Conservation (phyloP, 2,888 invertebrate genomes). For the Hypsopygia costalis region DNA sequence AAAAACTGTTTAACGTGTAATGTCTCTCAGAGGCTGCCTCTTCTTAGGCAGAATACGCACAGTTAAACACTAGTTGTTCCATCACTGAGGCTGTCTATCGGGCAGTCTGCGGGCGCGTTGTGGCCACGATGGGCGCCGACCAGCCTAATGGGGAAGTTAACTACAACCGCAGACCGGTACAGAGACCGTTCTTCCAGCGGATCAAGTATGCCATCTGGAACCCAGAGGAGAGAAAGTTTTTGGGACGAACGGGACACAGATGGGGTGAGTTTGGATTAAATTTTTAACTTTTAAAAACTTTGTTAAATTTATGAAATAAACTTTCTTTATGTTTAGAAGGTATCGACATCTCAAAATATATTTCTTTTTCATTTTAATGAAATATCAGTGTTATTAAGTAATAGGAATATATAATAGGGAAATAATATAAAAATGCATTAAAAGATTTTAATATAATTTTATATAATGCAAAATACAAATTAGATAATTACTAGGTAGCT, state of each 20-base stretch:
- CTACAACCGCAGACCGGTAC: conserved; percentile 60
- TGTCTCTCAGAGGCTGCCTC: not conserved
- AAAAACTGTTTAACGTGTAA: no score
- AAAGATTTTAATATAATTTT: no score
- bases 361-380: no score
- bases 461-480: no score
- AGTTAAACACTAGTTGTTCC: not conserved
- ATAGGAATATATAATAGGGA: no score
- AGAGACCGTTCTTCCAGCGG: conserved; percentile 56
- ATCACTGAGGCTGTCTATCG: conserved; percentile 2
- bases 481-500: no score
- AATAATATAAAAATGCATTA: no score
- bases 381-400: no score
- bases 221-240: conserved; percentile 79
- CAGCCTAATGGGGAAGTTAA: conserved; percentile 61
- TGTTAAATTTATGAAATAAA: no score
- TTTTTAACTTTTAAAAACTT: not conserved
- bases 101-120: conserved; percentile 12
- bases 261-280: conserved; percentile 82
- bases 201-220: conserved; percentile 79
- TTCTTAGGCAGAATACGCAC: not conserved
- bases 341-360: no score
- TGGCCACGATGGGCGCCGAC: conserved; percentile 62
- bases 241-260: conserved; percentile 81
- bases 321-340: no score